Base-by-base conservation (phyloP, 2,888 invertebrate species). In the Cyrtodaria siliqua region DNA sequence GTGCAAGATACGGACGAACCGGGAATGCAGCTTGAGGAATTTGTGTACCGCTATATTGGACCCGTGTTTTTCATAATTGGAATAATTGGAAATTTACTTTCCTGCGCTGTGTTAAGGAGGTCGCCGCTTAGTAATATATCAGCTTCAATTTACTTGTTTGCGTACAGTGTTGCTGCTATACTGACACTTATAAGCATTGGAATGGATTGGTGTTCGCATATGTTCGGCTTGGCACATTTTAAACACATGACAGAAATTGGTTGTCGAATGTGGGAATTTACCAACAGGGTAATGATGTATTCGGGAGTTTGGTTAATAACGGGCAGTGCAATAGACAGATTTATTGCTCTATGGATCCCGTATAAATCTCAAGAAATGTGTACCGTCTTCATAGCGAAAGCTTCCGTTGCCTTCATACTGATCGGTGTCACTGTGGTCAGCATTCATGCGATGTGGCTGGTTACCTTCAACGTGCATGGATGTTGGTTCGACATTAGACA, bases 391-490 rank as follows among this genome's bases (percentile, higher is more conserved):
- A 85, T 86, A 53, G 87, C 91, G 9, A 89, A 90, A 67, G 68
- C 86, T 18, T 71, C 83, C 9, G 77, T 86, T 12, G 63, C 83
- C 8, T 81, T 87, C 53, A 83, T 89, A 20, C 42, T 86, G 16
- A 79, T 87, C 2, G 87, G 87, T 2, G 74, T 91, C 26, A 71
- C 87, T 2, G 85, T 86, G 18, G 77, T 90, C 24, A 86, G 86
- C 72, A 85, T 91, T 8, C 91, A 91, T 66, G 87, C 89, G 2
- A 85, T 91, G 86, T 91, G 91, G 91, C 86, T 85, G 4, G 87
- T 83, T 52, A 84, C 84, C 18, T 74, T 88, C n/a, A 67, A 73
- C 8, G 63, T 62, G 4, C 66, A 84, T 9, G 74, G 77, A 14
- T 84, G 86, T 2, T 42, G 44, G 2, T 2, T 26, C 23, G 18